Evolutionary conservation across 2,888 invertebrate species (phyloP).

Genomic region (Temnothorax ravouxi): DNA sequence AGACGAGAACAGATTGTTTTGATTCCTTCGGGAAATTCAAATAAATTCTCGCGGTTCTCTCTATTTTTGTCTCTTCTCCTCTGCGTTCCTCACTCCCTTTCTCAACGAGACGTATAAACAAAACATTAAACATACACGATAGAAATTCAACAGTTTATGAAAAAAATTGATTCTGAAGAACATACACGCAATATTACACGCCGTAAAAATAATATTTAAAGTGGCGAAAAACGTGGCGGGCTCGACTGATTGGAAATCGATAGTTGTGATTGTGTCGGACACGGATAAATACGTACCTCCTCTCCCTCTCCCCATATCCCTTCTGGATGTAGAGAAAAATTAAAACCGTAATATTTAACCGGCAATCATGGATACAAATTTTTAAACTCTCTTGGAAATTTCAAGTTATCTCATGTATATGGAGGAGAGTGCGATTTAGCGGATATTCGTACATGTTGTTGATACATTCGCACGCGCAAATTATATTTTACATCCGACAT

Average conservation of each 20-base stretch:
- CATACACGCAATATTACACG: conserved; percentile 22
- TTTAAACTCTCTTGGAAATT: conserved; percentile 44
- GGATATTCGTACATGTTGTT: not conserved
- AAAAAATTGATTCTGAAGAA: conserved; percentile 37
- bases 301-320: not conserved
- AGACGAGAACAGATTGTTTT: not conserved
- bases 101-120: not conserved
- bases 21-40: conserved; percentile 2
- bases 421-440: not conserved
- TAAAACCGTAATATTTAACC: conserved; percentile 50
- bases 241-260: conserved; percentile 26
- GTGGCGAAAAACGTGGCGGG: not conserved
- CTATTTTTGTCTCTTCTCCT: not conserved
- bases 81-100: not conserved
- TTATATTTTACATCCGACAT: conserved; percentile 5
- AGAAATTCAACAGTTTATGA: conserved; percentile 15
- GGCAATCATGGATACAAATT: conserved; percentile 43
- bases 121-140: not conserved
- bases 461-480: conserved; percentile 17
- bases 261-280: conserved; percentile 51
- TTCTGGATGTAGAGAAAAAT: conserved; percentile 35
- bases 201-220: conserved; percentile 53
- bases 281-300: conserved; percentile 31
- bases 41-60: conserved; percentile 7
- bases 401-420: conserved; percentile 24